Conservation (phyloP, 2,797 vertebrate species). For the Clamator glandarius region DNA sequence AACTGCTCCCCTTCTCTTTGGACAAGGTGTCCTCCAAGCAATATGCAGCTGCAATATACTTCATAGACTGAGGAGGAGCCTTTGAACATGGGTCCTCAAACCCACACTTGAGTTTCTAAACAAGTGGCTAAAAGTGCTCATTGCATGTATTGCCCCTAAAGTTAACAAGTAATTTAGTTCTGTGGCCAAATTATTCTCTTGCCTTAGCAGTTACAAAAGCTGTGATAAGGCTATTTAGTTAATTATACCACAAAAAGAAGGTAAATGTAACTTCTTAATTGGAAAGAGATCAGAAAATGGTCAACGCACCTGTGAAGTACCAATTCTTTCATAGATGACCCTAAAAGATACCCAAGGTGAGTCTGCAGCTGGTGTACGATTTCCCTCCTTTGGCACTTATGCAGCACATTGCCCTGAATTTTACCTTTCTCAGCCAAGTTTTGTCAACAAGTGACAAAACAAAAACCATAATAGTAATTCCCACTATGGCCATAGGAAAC, state of each 20-base stretch:
- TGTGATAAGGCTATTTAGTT: background rate
- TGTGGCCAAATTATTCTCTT: background rate
- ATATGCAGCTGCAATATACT: accelerated
- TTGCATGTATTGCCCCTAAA: accelerated
- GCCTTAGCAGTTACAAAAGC: background rate
- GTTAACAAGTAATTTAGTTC: accelerated
- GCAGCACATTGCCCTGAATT: background rate
- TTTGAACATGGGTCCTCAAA: background rate
- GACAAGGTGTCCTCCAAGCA: background rate
- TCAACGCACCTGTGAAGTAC: background rate
- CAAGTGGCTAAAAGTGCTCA: background rate
- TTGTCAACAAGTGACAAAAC: background rate
- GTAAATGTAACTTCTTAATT: background rate
- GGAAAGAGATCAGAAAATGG: background rate
- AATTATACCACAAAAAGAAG: background rate
- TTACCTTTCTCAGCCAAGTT: background rate
- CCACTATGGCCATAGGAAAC: background rate
- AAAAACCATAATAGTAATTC: background rate
- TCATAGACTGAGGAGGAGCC: background rate
- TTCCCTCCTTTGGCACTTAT: background rate
- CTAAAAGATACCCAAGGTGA: background rate
- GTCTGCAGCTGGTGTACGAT: background rate
- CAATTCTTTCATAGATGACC: background rate
- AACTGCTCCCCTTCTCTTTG: background rate
- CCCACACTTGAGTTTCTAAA: accelerated